Evolutionary conservation across 1,140 invertebrate genomes (phyloP), one percentile per base, ranked within the genome.

Genomic region (Heliconius congener): DNA sequence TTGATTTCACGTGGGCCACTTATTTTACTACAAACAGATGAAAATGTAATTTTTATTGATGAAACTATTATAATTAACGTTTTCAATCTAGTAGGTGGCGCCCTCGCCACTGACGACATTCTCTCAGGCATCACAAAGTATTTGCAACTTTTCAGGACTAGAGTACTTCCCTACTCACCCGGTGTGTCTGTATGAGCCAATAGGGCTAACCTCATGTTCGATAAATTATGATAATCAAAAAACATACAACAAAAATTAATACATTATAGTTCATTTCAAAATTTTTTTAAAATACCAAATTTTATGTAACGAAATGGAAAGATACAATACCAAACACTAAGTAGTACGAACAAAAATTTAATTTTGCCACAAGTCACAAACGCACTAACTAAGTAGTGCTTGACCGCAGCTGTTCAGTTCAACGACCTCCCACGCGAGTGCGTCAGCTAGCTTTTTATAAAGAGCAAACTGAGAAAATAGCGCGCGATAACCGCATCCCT

Each of bases 381-480:
- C 74, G 74, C 46, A 81, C 74, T 60, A 60, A 55, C 19, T 57
- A 76, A 76, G 42, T 76, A 83, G 74, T 76, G 50, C 46, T 81
- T 73, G 73, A 83, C 70, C 86, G 83, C 83, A 85, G 79, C 85
- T 86, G 85, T 83, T 77, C 74, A 79, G 92, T 84, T 93, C 90
- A 89, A 81, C 83, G 88, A 92, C 88, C 90, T 81, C 83, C 74
- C 37, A 81, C 84, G 84, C 86, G 76, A 87, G 82, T 91, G 90
- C 91, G 91, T 93, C 90, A 92, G 86, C 87, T 91, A 89, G 86
- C 89, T 87, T 87, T 90, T 90, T 90, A 91, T 90, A 91, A 92
- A 92, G 87, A 88, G 88, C 90, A 93, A 92, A 89, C 86, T 85
- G 90, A 92, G 92, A 93, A 93, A 92, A 91, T 92, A 93, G 88